Evolutionary conservation across 2,113 vertebrate genomes (phyloP), one percentile per base, ranked within the genome.

Genomic region (Datnioides undecimradiatus): DNA sequence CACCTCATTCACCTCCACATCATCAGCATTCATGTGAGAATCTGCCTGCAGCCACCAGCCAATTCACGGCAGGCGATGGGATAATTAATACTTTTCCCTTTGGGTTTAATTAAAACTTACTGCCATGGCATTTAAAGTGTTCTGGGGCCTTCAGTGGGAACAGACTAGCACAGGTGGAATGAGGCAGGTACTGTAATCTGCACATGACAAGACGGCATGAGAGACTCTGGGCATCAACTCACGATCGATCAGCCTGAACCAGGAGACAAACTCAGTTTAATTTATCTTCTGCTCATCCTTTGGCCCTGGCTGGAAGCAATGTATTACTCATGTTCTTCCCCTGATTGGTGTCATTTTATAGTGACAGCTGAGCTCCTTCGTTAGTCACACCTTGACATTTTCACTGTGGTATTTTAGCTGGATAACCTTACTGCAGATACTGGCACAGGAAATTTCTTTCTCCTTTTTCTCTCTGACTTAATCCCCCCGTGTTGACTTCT

Each of bases 81-180:
- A 90, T 95, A 91, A 94, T 94, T 89, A 94, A 93, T 90, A 87
- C 87, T 79, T 92, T 90, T 89, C 92, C 93, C 92, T 88, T 84
- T 36, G 92, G 92, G 91, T 93, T 93, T 94, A 94, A 95, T 95
- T 95, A 95, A 93, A 95, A 86, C 85, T 63, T 70, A 77, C 83
- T 86, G 89, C 86, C 84, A 52, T 79, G 81, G 76, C 87, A 87
- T 91, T 92, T 89, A 80, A 63, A 88, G 67, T 62, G 41, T 83
- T 87, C 48, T 17, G 48, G 58, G 36, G 73, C 75, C 64, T 76
- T 88, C 65, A 8, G 60, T 38, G 62, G 62, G 76, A 84, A 67
- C 41, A 55, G 73, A 75, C 38, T 14, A 51, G 57, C 55, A 25
- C 88, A 91, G 90, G 90, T 91, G 85, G 74, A 88, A 58, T 36